These are phyloP conservation scores for Drosophila helvetica DNA, from an alignment of 2,888 invertebrate species.

Conservation along the genomic window DNA sequence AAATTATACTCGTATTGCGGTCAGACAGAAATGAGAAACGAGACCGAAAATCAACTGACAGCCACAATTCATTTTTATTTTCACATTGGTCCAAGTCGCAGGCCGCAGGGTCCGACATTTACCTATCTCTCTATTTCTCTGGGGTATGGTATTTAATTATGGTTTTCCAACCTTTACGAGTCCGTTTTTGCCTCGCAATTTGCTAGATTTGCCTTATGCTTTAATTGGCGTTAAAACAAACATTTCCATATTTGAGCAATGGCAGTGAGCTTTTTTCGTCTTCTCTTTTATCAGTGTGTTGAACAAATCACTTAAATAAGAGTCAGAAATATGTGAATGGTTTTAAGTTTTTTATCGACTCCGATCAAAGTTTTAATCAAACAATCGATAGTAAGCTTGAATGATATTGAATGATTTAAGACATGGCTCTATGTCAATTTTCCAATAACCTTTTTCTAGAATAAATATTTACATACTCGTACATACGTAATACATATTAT, in stretches of 20 bases:
- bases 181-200: constrained; percentile 32
- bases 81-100: constrained; percentile 52
- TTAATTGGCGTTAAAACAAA: constrained; percentile 53
- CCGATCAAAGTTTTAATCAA: too few relatives aligned
- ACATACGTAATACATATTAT: too few relatives aligned
- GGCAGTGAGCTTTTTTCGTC: constrained; percentile 16
- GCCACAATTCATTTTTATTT: constrained; percentile 33
- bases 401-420: too few relatives aligned
- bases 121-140: constrained; percentile 3
- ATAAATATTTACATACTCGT: too few relatives aligned
- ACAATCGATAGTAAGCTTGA: too few relatives aligned
- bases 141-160: constrained; percentile 47
- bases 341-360: too few relatives aligned
- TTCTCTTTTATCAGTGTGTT: constrained; percentile 6
- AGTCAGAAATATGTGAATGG: constrained; percentile 6
- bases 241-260: constrained; percentile 47
- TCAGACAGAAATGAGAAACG: constrained; percentile 7
- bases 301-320: constrained; percentile 22
- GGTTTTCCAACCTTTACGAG: constrained; percentile 42
- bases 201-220: constrained; percentile 40
- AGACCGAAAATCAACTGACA: neutral
- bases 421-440: too few relatives aligned
- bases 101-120: constrained; percentile 26
- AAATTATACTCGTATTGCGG: constrained; percentile 1
- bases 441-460: too few relatives aligned